These are phyloP conservation scores for Pangasius sanitwongsei DNA, from an alignment of 2,797 vertebrate genomes.

Conservation along the genomic window DNA sequence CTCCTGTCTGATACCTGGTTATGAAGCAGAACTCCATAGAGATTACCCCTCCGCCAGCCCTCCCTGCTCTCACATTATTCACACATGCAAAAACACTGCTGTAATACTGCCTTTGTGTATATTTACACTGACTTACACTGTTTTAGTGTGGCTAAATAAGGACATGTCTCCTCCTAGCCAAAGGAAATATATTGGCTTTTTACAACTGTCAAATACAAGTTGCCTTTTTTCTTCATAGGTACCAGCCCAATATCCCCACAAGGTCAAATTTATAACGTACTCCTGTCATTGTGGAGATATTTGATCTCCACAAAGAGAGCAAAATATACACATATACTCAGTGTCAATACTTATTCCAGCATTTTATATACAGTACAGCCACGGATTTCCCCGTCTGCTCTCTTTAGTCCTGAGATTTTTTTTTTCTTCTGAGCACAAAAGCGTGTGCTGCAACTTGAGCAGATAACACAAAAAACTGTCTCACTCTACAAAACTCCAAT, in stretches of 20 bases:
- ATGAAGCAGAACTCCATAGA: neutral
- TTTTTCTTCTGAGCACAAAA: neutral
- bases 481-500: conserved; percentile 27
- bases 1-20: conserved; percentile 5
- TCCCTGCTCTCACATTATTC: conserved; percentile 10
- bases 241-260: neutral
- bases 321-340: neutral
- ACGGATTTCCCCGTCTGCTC: neutral
- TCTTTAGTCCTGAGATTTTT: neutral
- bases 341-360: neutral
- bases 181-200: neutral
- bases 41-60: neutral
- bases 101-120: neutral
- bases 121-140: neutral
- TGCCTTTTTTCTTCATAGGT: neutral
- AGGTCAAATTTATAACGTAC: neutral
- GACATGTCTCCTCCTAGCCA: neutral
- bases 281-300: neutral
- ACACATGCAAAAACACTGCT: neutral
- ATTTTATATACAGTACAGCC: conserved; percentile 12
- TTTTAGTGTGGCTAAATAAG: neutral
- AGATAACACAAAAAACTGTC: conserved; percentile 30
- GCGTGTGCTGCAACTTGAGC: conserved; percentile 24
- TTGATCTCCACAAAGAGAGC: neutral
- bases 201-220: neutral